Conservation (phyloP, 2,888 invertebrate genomes). For the Sarcophaga variegata region DNA sequence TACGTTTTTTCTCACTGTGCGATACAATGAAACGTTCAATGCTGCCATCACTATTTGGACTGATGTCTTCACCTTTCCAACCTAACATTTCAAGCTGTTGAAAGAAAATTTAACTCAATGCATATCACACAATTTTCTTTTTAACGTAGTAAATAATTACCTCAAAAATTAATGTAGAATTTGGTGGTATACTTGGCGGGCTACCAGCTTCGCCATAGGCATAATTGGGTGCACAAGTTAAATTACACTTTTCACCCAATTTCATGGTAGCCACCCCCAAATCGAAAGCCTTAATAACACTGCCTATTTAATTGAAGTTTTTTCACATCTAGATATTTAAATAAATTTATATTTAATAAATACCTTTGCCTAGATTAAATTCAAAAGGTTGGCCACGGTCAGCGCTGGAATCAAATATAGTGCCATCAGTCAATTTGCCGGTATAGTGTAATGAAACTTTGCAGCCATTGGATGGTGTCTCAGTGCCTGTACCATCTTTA, state of each 20-base stretch:
- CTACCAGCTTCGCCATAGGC: constrained; percentile 93
- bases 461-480: constrained; percentile 87
- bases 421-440: constrained; percentile 92
- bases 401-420: constrained; percentile 95
- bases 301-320: constrained; percentile 83
- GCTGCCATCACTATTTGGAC: constrained; percentile 91
- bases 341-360: neutral
- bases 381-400: constrained; percentile 92
- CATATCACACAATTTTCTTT: neutral
- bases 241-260: constrained; percentile 90
- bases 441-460: constrained; percentile 92
- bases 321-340: constrained; percentile 4
- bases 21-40: constrained; percentile 89
- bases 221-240: constrained; percentile 94
- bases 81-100: constrained; percentile 91
- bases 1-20: constrained; percentile 87
- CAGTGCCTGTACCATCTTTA: constrained; percentile 88
- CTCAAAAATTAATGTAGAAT: constrained; percentile 94
- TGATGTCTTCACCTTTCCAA: constrained; percentile 95
- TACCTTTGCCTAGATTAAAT: constrained; percentile 93
- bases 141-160: constrained; percentile 81
- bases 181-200: constrained; percentile 93
- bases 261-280: constrained; percentile 97
- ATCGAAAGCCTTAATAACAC: constrained; percentile 97
- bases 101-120: neutral